Evolutionary conservation across 2,888 invertebrate genomes (phyloP).

Genomic region (Nebria salina): DNA sequence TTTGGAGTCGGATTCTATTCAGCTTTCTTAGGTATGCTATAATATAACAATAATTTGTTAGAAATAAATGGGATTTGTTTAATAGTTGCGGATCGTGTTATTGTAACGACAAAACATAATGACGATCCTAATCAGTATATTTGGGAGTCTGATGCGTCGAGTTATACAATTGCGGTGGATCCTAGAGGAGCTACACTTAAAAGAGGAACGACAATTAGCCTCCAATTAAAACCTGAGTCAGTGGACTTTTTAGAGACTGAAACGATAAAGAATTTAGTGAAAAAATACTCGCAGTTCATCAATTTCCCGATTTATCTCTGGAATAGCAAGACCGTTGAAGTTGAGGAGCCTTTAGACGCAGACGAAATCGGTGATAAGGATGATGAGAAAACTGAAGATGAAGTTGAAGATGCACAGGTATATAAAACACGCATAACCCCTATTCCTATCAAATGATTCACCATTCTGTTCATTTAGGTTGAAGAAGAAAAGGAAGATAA

Average conservation of each 20-base stretch:
- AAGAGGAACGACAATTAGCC: conserved; percentile 74
- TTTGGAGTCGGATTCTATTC: conserved; percentile 99
- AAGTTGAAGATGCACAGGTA: conserved; percentile 68
- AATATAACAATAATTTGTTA: neutral
- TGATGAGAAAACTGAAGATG: conserved; percentile 62
- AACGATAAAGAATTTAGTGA: conserved; percentile 88
- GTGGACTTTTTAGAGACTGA: conserved; percentile 94
- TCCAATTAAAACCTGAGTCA: conserved; percentile 97
- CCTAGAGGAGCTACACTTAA: conserved; percentile 92
- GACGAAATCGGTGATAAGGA: conserved; percentile 66
- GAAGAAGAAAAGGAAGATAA: conserved; percentile 77
- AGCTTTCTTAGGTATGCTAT: conserved; percentile 75
- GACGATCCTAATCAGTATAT: conserved; percentile 89
- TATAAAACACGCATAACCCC: neutral
- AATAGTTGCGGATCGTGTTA: conserved; percentile 92
- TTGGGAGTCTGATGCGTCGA: conserved; percentile 96
- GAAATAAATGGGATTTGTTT: neutral
- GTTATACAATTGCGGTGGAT: conserved; percentile 91
- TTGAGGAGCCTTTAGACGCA: conserved; percentile 74
- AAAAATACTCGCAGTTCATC: conserved; percentile 99
- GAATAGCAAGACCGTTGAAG: conserved; percentile 78
- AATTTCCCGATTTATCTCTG: conserved; percentile 98
- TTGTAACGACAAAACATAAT: conserved; percentile 95
- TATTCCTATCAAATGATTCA: conserved; percentile 48
- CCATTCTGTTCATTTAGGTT: conserved; percentile 59